Evolutionary conservation across 1,140 invertebrate genomes (phyloP), one percentile per base, ranked within the genome.

Genomic region (Watersipora subatra): DNA sequence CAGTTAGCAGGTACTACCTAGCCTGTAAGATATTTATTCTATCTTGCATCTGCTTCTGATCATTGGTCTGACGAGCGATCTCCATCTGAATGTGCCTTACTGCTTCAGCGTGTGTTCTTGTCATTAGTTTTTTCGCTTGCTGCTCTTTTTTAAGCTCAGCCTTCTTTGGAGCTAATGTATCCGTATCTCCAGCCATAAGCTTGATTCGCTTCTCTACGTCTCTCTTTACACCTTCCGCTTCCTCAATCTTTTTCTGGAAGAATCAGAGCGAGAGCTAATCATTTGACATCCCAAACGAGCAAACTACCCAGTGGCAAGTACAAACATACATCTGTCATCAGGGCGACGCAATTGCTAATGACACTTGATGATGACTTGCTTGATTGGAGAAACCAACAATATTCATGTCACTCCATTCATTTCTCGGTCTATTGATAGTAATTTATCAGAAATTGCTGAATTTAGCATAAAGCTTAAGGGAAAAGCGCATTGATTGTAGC

Each of bases 11-110:
- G n/a, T n/a, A 26, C 57, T 69, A 77, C 76, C 70, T 75, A 28
- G 69, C 69, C 63, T 71, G 69, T 26, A 77, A 58, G 65, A 76
- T 75, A 61, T 72, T 59, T 46, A 77, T 76, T 58, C 71, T 72
- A 62, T 73, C 66, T 22, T 67, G 20, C 15, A 75, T 69, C 22
- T 71, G 65, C 55, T 71, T 61, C 46, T 66, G 67, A 28, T 78
- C 76, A 46, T 68, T 72, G 22, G 34, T 57, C n/a, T 64, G 19
- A 28, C 68, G 73, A 27, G 64, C 27, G 17, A 24, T n/a, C 28
- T 67, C 25, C 55, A 24, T 34, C 58, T 57, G 22, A 2, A 67
- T 22, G 19, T 63, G 62, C 61, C 64, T 56, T 58, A 62, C 28
- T 15, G 56, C 66, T 15, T 63, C 62, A 46, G 20, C 20, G 25